Percentiles rank a stretch among this genome's conserved stretches.
phyloP scores from a whole-genome alignment of 1,140 invertebrate species.

The Colletes latitarsis region DNA sequence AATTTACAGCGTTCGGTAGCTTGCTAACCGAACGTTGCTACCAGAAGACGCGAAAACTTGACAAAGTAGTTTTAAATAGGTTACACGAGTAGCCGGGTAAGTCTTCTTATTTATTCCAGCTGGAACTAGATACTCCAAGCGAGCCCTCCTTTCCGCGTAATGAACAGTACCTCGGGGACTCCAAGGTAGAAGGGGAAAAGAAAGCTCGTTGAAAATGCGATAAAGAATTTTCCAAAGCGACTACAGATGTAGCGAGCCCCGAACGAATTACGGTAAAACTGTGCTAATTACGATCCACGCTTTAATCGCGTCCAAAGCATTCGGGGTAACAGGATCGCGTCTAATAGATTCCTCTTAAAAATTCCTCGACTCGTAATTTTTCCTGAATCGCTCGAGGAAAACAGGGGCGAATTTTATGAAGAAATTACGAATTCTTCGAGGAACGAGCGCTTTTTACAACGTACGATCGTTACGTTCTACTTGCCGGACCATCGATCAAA shows the following conservation, averaged over 20 bases:
- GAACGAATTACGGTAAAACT: slow-evolving; percentile 23
- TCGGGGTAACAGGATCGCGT: neutral
- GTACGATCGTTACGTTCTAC: too few species aligned
- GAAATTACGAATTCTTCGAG: neutral
- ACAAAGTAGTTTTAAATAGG: slow-evolving; percentile 18
- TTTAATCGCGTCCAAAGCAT: slow-evolving; percentile 15
- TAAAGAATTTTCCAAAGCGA: slow-evolving; percentile 31
- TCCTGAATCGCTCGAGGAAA: neutral
- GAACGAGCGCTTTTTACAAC: neutral
- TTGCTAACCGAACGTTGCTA: too few species aligned
- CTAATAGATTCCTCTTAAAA: slow-evolving; percentile 3
- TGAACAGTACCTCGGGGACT: neutral
- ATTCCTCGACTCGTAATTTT: neutral
- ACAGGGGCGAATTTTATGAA: neutral
- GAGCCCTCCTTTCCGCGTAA: neutral
- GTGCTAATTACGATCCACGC: slow-evolving; percentile 22
- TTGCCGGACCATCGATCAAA: too few species aligned
- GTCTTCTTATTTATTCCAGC: slow-evolving; percentile 12
- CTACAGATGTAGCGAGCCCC: neutral
- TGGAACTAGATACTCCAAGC: neutral
- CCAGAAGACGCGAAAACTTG: neutral
- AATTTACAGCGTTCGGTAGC: too few species aligned
- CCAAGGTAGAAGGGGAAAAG: too few species aligned
- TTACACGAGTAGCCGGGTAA: slow-evolving; percentile 1
- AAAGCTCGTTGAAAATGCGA: slow-evolving; percentile 5